Percentiles rank a stretch among this genome's conserved stretches.
Conservation (phyloP, 2,113 vertebrate species). For the Cynocephalus volans region DNA sequence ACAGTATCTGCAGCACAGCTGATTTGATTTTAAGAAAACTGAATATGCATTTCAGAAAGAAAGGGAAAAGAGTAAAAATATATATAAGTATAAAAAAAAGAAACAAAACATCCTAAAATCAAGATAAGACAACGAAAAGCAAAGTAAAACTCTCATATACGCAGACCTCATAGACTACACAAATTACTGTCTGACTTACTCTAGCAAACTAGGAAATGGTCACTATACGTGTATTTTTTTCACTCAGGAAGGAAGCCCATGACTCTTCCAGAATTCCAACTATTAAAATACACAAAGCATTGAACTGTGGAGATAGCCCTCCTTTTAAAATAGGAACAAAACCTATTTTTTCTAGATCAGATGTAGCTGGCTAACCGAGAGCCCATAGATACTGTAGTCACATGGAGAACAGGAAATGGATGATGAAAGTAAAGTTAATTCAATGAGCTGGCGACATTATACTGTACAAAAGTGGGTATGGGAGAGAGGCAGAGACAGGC, state of each 20-base stretch:
- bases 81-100: background rate
- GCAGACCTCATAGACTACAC: background rate
- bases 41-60: constrained; percentile 48
- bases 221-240: constrained; percentile 26
- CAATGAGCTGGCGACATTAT: constrained; percentile 15
- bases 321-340: constrained; percentile 36
- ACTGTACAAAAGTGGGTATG: background rate
- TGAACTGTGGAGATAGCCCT: background rate
- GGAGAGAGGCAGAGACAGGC: background rate
- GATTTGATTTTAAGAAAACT: constrained; percentile 30
- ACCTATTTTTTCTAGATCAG: constrained; percentile 51
- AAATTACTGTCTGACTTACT: background rate
- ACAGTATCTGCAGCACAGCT: background rate
- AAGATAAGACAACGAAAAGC: constrained; percentile 16
- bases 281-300: constrained; percentile 32
- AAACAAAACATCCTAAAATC: background rate
- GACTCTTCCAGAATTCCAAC: constrained; percentile 45
- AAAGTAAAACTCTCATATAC: background rate
- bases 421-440: constrained; percentile 58
- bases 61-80: constrained; percentile 13
- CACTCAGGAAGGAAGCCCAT: background rate
- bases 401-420: constrained; percentile 34
- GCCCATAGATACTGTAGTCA: background rate
- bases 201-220: constrained; percentile 35
- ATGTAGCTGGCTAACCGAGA: background rate